phyloP scores from a whole-genome alignment of 2,797 vertebrate species.

The Helicolenus hilgendorfi region DNA sequence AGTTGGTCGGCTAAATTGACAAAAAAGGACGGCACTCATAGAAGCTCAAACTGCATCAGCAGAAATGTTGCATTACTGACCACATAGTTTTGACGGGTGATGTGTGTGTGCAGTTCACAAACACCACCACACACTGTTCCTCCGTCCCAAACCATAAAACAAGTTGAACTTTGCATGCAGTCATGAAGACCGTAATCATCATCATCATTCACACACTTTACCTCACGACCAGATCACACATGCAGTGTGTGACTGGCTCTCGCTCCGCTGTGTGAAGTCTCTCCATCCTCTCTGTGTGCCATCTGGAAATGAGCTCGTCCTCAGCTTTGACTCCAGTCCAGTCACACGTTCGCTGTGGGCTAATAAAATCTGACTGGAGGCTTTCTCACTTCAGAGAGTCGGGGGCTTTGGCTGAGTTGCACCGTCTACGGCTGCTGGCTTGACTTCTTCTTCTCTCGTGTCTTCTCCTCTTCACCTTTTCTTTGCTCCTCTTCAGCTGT shows the following conservation, averaged over 20 bases:
- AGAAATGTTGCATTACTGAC: background rate
- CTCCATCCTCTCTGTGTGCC: slow-evolving; percentile 42
- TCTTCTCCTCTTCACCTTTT: background rate
- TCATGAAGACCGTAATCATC: slow-evolving; percentile 30
- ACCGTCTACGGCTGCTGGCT: slow-evolving; percentile 43
- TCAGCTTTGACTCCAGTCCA: slow-evolving; percentile 39
- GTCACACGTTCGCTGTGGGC: slow-evolving; percentile 38
- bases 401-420: slow-evolving; percentile 49
- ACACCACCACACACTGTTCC: background rate
- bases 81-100: background rate
- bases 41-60: background rate
- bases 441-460: slow-evolving; percentile 3
- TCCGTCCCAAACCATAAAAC: slow-evolving; percentile 30
- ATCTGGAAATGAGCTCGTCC: slow-evolving; percentile 75
- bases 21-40: background rate
- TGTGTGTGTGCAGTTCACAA: slow-evolving; percentile 14
- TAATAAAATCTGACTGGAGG: slow-evolving; percentile 65
- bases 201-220: slow-evolving; percentile 21
- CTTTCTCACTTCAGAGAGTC: slow-evolving; percentile 65
- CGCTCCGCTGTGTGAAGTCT: slow-evolving; percentile 37
- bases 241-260: slow-evolving; percentile 7
- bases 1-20: background rate
- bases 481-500: slow-evolving; percentile 2
- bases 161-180: slow-evolving; percentile 11
- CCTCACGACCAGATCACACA: slow-evolving; percentile 49